Conservation (phyloP, 23 tunicate species). For the Diplosoma virens region DNA sequence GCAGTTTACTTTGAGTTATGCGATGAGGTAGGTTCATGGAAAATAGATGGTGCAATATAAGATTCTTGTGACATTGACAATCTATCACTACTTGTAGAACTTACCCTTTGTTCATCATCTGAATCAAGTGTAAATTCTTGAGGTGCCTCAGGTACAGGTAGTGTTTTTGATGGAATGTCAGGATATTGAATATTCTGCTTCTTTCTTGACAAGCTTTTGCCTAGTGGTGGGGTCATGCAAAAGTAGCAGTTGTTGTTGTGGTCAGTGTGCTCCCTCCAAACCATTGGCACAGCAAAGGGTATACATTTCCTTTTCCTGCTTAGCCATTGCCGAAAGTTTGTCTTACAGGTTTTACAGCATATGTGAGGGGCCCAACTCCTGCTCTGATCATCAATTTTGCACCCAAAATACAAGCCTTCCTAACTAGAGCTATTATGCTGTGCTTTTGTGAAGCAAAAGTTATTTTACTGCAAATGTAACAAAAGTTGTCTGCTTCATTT, state of each 20-base stretch:
- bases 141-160: slow-evolving; percentile 24
- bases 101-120: slow-evolving; percentile 13
- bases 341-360: slow-evolving; percentile 29
- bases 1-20: slow-evolving; percentile 15
- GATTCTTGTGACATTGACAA: slow-evolving; percentile 15
- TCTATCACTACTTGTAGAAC: slow-evolving; percentile 4
- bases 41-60: neutral
- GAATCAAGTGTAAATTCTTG: slow-evolving; percentile 33
- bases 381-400: slow-evolving; percentile 21
- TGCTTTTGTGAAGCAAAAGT: slow-evolving; percentile 24
- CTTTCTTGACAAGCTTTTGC: neutral
- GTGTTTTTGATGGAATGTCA: slow-evolving; percentile 5
- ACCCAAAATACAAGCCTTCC: slow-evolving; percentile 25
- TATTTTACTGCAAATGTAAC: slow-evolving; percentile 16
- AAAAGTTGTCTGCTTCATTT: slow-evolving; percentile 16
- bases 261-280: slow-evolving; percentile 29
- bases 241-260: slow-evolving; percentile 24
- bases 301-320: slow-evolving; percentile 20
- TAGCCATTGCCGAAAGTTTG: slow-evolving; percentile 18
- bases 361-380: slow-evolving; percentile 35
- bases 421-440: slow-evolving; percentile 6
- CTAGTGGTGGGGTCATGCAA: slow-evolving; percentile 31
- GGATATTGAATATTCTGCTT: slow-evolving; percentile 32
- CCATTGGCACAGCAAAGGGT: slow-evolving; percentile 42
- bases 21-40: neutral